Base-by-base conservation (phyloP, 2,888 invertebrate genomes). In the Galerucella pusilla region DNA sequence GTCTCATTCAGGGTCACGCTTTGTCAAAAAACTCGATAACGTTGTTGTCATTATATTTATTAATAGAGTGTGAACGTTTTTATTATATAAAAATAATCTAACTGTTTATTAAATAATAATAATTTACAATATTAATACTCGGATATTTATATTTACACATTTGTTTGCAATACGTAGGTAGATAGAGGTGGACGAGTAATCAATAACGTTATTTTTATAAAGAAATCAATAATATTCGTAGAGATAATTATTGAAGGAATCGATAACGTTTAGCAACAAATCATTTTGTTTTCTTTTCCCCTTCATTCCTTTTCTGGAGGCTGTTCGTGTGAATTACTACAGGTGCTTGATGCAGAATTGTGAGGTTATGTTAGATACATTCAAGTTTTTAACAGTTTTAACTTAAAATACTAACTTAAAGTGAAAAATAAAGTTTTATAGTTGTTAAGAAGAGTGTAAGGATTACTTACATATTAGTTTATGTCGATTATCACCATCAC, bases 1-100 rank as follows among this genome's bases (percentile, higher is more conserved):
- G 82, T 80, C 85, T 85, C 84, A 57, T 76, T 76, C 78, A 73
- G 81, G 84, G 83, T 78, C 59, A 64, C 74, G 14, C 16, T 16
- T 11, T 46, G n/a, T 52, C 25, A 20, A 57, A 10, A 9, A 57
- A 57, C n/a, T 5, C 4, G 2, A 57, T 20, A 16, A 10, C 12
- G 42, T 57, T 45, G 42, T 14, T 42, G 16, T 11, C 28, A 10
- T 1, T 0, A 1, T 5, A 5, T 6, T 49, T 11, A 16, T n/a
- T 12, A 16, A 10, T 7, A 16, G 1, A 16, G 28, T 42, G 14
- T 49, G 11, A 49, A 11, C 14, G 35, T 42, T 49, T 49, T 49
- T 14, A 11, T 4, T 49, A 49, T 14, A 12, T 49, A 4, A 49
- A 57, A 9, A 57, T 20, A 16, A 57, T 10, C 20, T 20, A 20